Conservation (phyloP, 2,888 invertebrate species). For the Lasioglossum morio region DNA sequence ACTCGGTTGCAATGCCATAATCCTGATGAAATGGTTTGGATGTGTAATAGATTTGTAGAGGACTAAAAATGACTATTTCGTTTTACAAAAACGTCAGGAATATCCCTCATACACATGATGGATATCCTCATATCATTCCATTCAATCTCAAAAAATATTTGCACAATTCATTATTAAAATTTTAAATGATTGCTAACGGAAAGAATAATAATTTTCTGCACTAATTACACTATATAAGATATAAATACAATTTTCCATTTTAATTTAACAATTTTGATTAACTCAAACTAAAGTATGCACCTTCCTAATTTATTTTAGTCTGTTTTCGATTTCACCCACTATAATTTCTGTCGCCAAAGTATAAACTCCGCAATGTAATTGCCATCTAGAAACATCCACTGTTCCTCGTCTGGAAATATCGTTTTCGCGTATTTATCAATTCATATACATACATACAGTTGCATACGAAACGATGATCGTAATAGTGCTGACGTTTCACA, state of each 20-base stretch:
- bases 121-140: neutral
- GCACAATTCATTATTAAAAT: neutral
- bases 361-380: neutral
- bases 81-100: neutral
- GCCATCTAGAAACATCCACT: neutral
- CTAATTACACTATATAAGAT: neutral
- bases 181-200: too few relatives aligned
- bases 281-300: too few relatives aligned
- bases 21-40: neutral
- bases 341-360: neutral
- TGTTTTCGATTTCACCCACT: neutral
- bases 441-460: neutral
- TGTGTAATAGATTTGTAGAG: neutral
- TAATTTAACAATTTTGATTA: neutral
- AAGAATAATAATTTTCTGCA: neutral
- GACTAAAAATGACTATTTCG: neutral
- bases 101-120: neutral
- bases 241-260: neutral
- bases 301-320: neutral
- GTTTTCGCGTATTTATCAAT: neutral
- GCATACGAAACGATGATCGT: neutral
- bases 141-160: neutral
- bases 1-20: neutral
- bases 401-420: neutral
- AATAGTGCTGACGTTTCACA: conserved; percentile 6